These are phyloP conservation scores for Aporophyla lueneburgensis DNA, from an alignment of 2,888 invertebrate species.

Conservation along the genomic window DNA sequence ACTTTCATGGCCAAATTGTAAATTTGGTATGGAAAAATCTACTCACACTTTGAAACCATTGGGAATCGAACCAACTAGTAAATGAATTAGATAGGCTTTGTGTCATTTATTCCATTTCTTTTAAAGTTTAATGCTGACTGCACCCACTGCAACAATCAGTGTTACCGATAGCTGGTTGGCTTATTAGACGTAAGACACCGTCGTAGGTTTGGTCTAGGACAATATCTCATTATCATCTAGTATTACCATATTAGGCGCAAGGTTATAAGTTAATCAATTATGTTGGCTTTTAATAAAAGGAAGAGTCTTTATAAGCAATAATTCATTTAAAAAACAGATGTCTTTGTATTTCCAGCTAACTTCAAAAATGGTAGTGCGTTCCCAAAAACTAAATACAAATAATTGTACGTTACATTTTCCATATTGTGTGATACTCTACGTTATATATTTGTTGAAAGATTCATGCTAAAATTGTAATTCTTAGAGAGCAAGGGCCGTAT, in stretches of 20 bases:
- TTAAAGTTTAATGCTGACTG: neutral
- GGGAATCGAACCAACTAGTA: neutral
- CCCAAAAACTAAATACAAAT: neutral
- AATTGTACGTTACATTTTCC: neutral
- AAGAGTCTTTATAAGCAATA: neutral
- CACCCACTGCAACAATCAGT: neutral
- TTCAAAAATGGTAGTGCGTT: too few species aligned
- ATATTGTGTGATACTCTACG: neutral
- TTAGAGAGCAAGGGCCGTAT: neutral
- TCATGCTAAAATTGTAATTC: neutral
- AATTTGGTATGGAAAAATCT: neutral
- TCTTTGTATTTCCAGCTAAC: neutral
- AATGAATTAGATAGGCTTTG: neutral
- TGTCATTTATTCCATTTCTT: neutral
- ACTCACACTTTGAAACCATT: neutral
- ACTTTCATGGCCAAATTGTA: neutral
- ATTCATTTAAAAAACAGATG: neutral
- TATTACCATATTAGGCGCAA: slow-evolving; percentile 2
- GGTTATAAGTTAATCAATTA: too few species aligned
- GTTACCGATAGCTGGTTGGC: neutral
- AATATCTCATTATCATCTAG: neutral
- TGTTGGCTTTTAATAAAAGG: neutral
- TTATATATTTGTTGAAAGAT: neutral
- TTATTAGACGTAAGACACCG: too few species aligned
- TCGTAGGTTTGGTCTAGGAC: slow-evolving; percentile 15